Evolutionary conservation across 2,888 invertebrate genomes (phyloP).

Genomic region (Limenitis camilla): DNA sequence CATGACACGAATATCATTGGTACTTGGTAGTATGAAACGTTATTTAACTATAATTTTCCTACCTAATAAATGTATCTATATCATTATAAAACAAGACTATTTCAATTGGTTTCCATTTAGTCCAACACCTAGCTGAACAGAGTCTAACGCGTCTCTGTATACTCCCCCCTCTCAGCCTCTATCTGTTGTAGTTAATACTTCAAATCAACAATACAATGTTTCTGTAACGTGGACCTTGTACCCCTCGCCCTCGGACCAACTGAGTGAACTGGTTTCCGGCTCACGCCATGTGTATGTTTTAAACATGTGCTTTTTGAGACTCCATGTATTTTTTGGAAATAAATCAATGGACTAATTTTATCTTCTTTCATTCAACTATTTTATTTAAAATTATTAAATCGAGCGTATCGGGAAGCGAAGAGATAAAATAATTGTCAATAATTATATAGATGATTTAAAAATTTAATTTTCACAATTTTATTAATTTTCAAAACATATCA

Average conservation of each 20-base stretch:
- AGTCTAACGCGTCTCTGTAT: too few relatives aligned
- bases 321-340: conserved; percentile 44
- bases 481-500: conserved; percentile 12
- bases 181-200: too few relatives aligned
- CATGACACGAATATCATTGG: too few relatives aligned
- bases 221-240: background rate
- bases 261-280: conserved; percentile 2
- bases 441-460: background rate
- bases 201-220: too few relatives aligned
- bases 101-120: too few relatives aligned
- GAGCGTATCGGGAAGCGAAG: background rate
- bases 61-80: too few relatives aligned
- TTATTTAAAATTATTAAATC: background rate
- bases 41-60: too few relatives aligned
- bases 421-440: background rate
- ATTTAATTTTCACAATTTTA: conserved; percentile 18
- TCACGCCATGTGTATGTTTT: conserved; percentile 30
- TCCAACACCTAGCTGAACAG: too few relatives aligned
- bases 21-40: too few relatives aligned
- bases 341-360: conserved; percentile 49
- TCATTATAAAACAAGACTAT: too few relatives aligned
- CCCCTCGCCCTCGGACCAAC: too few relatives aligned
- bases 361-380: background rate
- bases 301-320: conserved; percentile 47
- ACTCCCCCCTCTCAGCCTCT: too few relatives aligned